These are phyloP conservation scores for Elysia chlorotica DNA, from an alignment of 1,140 invertebrate genomes.

Conservation along the genomic window DNA sequence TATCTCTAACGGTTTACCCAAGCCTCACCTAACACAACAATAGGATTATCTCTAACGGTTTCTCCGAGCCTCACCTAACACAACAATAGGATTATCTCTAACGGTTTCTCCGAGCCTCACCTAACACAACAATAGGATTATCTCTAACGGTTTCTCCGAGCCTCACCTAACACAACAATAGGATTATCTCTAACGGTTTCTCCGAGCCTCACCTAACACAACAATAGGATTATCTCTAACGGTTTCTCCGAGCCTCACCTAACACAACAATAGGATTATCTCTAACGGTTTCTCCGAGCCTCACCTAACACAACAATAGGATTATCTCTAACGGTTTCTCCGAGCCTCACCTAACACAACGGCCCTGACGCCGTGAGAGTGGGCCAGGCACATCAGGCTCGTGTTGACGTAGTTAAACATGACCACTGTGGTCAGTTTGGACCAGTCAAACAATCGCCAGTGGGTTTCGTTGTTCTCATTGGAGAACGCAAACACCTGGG, in stretches of 20 bases:
- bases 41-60: neutral
- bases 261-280: neutral
- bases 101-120: neutral
- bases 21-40: neutral
- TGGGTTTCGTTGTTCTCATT: too few relatives aligned
- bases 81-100: neutral
- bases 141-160: neutral
- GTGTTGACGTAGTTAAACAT: conserved; percentile 44
- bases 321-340: too few relatives aligned
- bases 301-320: neutral
- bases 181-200: neutral
- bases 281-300: neutral
- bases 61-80: neutral
- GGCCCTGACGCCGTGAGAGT: conserved; percentile 46
- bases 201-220: neutral
- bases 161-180: neutral
- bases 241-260: neutral
- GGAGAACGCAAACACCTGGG: too few relatives aligned
- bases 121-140: neutral
- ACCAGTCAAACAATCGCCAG: too few relatives aligned
- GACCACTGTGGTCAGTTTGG: conserved; percentile 33
- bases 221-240: neutral
- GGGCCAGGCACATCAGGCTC: conserved; percentile 53
- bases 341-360: conserved; percentile 34
- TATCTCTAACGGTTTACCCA: too few relatives aligned